Base-by-base conservation (phyloP, 2,888 invertebrate species). In the Lithophane socia region DNA sequence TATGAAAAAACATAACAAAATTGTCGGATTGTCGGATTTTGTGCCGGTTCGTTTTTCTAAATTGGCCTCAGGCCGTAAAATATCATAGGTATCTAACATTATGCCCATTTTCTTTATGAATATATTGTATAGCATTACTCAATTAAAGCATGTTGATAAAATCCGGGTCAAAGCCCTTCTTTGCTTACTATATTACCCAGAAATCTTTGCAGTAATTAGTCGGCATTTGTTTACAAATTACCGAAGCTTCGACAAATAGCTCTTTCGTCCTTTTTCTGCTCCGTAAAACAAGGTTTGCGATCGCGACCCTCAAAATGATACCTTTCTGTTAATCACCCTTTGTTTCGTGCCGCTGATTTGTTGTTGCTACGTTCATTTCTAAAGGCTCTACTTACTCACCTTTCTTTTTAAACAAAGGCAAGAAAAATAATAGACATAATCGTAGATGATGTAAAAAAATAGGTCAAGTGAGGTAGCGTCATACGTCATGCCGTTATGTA, bases 271-370 rank as follows among this genome's bases (percentile, higher is more conserved):
- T 75, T 84, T 87, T 86, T 87, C 84, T 87, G 84, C 79, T 87
- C 64, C 76, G 72, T 88, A 75, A 84, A 88, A 82, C 81, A 82
- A 73, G 75, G 68, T 77, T 75, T 74, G 78, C 49, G 78, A 83
- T 80, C 70, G 79, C 80, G 58, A 73, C 77, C 77, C 79, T 72
- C 81, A 72, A 81, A 87, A 86, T 85, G 77, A 85, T 86, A 85
- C 81, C 75, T 81, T 83, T 84, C 79, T 75, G 82, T 80, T 87
- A 85, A 88, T 84, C 79, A 74, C 76, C 78, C 73, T 79, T 88
- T 86, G 86, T 84, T 87, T 86, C 77, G 79, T 79, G 61, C 58
- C 78, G n/a, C 68, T 85, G 83, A 83, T 88, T 88, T 83, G 79
- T 82, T 87, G 77, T 74, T 77, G 66, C 78, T 77, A 85, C 77